phyloP scores from a whole-genome alignment of 2,113 vertebrate species.

The Pterophyllum scalare region DNA sequence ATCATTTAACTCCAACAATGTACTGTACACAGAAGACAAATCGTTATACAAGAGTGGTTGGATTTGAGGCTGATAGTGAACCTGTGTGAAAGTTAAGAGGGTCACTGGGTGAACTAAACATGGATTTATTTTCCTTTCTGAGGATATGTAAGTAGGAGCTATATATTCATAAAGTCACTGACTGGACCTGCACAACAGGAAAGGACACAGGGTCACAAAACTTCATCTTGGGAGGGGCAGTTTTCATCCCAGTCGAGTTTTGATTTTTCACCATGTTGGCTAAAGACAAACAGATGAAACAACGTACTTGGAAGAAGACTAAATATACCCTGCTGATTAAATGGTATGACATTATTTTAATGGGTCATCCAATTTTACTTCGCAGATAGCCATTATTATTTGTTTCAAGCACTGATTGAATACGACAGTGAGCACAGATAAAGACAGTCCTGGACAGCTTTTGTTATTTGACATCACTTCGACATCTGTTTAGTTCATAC shows the following conservation, averaged over 20 bases:
- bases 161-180: not conserved
- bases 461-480: not conserved
- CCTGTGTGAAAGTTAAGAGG: not conserved
- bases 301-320: not conserved
- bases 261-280: not conserved
- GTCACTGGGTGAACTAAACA: not conserved
- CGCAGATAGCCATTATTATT: not conserved
- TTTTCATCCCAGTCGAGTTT: not conserved
- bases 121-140: not conserved
- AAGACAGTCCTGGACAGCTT: not conserved
- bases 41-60: not conserved
- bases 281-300: not conserved
- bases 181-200: not conserved
- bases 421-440: not conserved
- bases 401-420: not conserved
- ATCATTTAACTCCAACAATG: not conserved
- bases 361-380: not conserved
- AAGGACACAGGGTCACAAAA: not conserved
- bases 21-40: not conserved
- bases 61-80: not conserved
- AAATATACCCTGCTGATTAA: not conserved
- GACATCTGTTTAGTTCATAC: slow-evolving; percentile 30
- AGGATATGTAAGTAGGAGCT: not conserved
- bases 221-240: not conserved
- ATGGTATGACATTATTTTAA: not conserved